Base-by-base conservation (phyloP, 2,888 invertebrate genomes). In the Lepidochitona cinerea region DNA sequence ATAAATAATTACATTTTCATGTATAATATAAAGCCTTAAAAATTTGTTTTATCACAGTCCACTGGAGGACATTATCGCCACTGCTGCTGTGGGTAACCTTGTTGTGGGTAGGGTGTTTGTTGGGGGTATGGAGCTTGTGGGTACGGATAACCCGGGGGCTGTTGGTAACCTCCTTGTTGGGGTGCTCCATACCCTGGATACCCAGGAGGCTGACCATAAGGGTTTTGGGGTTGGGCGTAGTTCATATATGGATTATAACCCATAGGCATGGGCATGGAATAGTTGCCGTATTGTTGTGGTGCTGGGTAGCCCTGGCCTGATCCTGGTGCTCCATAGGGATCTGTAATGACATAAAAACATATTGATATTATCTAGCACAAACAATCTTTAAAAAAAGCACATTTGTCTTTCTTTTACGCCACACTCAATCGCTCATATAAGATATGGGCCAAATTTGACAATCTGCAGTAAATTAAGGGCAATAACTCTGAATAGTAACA, bases 1-100 rank as follows among this genome's bases (percentile, higher is more conserved):
- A n/a, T n/a, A n/a, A n/a, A n/a, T n/a, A n/a, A n/a, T n/a, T n/a
- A n/a, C n/a, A n/a, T n/a, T n/a, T n/a, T n/a, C n/a, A n/a, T n/a
- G n/a, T n/a, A n/a, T n/a, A n/a, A n/a, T n/a, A n/a, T n/a, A n/a
- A n/a, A n/a, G n/a, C n/a, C n/a, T n/a, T n/a, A n/a, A n/a, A n/a
- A n/a, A n/a, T n/a, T n/a, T n/a, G n/a, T n/a, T n/a, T n/a, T n/a
- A n/a, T n/a, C n/a, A n/a, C n/a, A n/a, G n/a, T n/a, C n/a, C n/a
- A n/a, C n/a, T n/a, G n/a, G n/a, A n/a, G n/a, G n/a, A n/a, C n/a
- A n/a, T 59, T 59, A 59, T 4, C 59, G 59, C 59, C 59, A 59
- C 59, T 59, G 59, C 29, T 59, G 59, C 26, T 59, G 59, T 18
- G 59, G 59, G 59, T 59, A 59, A 14, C 59, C 59, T 29, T 59